Evolutionary conservation across 2,797 vertebrate species (phyloP).

Genomic region (Chaunax sp.): DNA sequence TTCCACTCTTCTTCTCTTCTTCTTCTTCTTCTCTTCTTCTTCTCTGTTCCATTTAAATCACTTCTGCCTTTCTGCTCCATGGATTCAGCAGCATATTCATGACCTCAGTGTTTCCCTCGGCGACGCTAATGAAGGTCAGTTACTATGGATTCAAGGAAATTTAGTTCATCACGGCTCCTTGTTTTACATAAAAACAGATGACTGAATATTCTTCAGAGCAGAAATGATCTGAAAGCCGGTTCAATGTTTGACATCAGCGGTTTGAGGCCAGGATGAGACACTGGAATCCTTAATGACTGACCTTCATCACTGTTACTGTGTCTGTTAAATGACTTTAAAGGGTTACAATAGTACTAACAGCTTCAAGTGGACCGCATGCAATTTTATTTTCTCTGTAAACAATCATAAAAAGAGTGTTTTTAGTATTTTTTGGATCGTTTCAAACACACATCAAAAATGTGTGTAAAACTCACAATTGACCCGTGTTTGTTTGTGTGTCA

Average conservation of each 20-base stretch:
- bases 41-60: too few relatives aligned
- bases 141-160: conserved; percentile 64
- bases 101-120: conserved; percentile 32
- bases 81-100: conserved; percentile 41
- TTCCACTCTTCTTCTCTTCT: background rate
- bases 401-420: too few relatives aligned
- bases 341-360: conserved; percentile 17
- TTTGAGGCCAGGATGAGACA: conserved; percentile 36
- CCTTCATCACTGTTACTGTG: conserved; percentile 37
- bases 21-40: conserved; percentile 29
- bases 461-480: too few relatives aligned
- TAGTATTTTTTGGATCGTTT: too few relatives aligned
- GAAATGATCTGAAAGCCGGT: conserved; percentile 25
- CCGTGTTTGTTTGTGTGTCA: too few relatives aligned
- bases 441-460: too few relatives aligned
- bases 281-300: conserved; percentile 53
- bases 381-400: too few relatives aligned
- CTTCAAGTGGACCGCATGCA: background rate
- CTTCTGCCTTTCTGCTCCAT: conserved; percentile 22
- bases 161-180: conserved; percentile 51
- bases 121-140: conserved; percentile 58
- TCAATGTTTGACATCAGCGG: conserved; percentile 54
- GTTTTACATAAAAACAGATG: conserved; percentile 61
- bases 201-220: conserved; percentile 2
- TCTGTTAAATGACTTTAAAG: background rate